These are phyloP conservation scores for Pseudomyrmex flavicornis DNA, from an alignment of 1,140 invertebrate species.

Conservation along the genomic window DNA sequence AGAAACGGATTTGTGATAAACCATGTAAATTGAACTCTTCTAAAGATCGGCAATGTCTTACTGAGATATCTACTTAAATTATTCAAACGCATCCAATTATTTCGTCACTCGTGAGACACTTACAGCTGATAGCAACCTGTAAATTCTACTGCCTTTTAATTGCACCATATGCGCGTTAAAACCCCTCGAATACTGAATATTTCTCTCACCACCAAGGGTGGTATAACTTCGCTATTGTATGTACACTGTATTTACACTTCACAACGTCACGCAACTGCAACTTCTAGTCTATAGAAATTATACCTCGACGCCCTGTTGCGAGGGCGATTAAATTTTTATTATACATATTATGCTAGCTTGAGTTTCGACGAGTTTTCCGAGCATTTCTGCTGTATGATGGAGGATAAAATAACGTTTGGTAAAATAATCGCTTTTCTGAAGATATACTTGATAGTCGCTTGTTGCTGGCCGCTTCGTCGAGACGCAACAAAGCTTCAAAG, in stretches of 20 bases:
- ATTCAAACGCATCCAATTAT: background rate
- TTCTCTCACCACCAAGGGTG: background rate
- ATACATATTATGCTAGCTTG: background rate
- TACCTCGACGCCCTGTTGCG: background rate
- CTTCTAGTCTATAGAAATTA: slow-evolving; percentile 26
- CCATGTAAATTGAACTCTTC: no score
- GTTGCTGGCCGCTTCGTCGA: slow-evolving; percentile 62
- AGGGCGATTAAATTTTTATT: background rate
- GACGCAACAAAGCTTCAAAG: background rate
- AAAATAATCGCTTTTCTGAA: slow-evolving; percentile 57
- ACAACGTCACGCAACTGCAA: background rate
- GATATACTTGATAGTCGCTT: slow-evolving; percentile 45
- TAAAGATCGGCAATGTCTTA: no score
- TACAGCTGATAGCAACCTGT: background rate
- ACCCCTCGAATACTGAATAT: background rate
- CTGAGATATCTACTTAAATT: no score
- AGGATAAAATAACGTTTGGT: slow-evolving; percentile 32
- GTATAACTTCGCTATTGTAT: slow-evolving; percentile 10
- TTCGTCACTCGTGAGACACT: no score
- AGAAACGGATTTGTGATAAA: no score
- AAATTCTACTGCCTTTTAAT: background rate
- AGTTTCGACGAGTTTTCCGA: slow-evolving; percentile 3
- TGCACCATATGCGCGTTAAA: background rate
- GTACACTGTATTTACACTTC: background rate
- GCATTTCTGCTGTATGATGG: background rate